Base-by-base conservation (phyloP, 2,888 invertebrate genomes). In the Lasioglossum vierecki region DNA sequence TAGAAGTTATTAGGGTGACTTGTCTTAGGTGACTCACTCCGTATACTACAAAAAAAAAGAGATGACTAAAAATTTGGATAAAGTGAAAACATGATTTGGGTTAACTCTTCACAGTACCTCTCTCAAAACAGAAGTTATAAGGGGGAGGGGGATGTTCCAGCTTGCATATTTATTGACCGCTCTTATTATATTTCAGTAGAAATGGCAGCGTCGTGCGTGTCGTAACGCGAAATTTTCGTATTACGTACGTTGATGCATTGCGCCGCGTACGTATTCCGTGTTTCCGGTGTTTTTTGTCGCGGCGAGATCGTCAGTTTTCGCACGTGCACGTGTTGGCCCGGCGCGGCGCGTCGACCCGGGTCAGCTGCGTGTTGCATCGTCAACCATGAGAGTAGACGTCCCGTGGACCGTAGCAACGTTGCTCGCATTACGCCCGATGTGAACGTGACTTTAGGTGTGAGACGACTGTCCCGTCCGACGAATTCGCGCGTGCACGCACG, bases 391-490 rank as follows among this genome's bases (percentile, higher is more conserved):
- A 8, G 57, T 35, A 79, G 79, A 79, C 71, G 71, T 73, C 63
- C 83, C 74, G 76, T 4, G 26, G 63, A 82, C 66, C 75, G 73
- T 78, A 11, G 26, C 70, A 35, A 70, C 68, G 46, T 88, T 75
- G 53, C 81, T 41, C 68, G 71, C 26, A 57, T 82, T 74, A 87
- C 26, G 74, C 76, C n/a, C 26, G 60, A 68, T 66, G 68, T 15
- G 80, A 82, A 88, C 88, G 90, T 86, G 78, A 89, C 79, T 85
- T 82, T 66, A 82, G 57, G 72, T n/a, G 70, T 22, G 41, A 8
- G n/a, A n/a, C n/a, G 9, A 4, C n/a, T n/a, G 66, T 8, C 66
- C 26, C 49, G 9, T 46, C 22, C 26, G n/a, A 63, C 15, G 41
- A 57, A 68, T 39, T 35, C 35, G 63, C 5, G 15, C 6, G 60